Conservation (phyloP, 2,888 invertebrate species). For the Thelaira solivaga region DNA sequence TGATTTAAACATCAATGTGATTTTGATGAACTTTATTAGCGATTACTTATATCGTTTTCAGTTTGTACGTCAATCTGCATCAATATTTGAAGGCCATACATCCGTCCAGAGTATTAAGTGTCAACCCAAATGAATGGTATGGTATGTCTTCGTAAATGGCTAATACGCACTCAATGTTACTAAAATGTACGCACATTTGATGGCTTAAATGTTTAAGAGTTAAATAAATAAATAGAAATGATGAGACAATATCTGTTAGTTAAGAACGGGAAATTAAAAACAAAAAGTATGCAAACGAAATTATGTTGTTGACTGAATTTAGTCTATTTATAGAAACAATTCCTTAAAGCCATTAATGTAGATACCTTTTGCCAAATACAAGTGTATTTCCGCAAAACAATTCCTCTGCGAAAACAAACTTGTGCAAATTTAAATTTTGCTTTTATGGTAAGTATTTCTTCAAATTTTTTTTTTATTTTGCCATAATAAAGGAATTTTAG, state of each 20-base stretch:
- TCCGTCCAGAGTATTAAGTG: slow-evolving; percentile 41
- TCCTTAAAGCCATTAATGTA: too few relatives aligned
- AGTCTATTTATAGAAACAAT: background rate
- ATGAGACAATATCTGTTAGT: background rate
- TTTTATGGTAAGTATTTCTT: too few relatives aligned
- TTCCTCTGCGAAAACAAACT: too few relatives aligned
- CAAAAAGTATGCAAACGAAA: background rate
- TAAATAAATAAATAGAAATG: background rate
- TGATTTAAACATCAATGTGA: background rate
- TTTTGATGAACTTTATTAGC: slow-evolving; percentile 36
- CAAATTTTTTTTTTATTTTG: too few relatives aligned
- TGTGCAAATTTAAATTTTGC: too few relatives aligned
- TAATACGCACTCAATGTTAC: background rate
- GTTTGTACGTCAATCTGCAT: slow-evolving; percentile 30
- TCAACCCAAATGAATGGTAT: background rate
- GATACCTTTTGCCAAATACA: too few relatives aligned
- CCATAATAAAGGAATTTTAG: too few relatives aligned
- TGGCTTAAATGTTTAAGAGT: background rate
- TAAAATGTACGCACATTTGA: background rate
- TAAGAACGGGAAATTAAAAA: background rate
- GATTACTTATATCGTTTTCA: slow-evolving; percentile 21
- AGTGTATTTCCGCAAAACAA: too few relatives aligned
- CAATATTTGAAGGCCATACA: slow-evolving; percentile 18
- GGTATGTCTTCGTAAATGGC: background rate
- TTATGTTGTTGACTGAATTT: background rate